A percentile compares a stretch with the other conserved stretches of the same genome.
Evolutionary conservation across 2,888 invertebrate genomes (phyloP).

Genomic region (Marronus borbonicus): DNA sequence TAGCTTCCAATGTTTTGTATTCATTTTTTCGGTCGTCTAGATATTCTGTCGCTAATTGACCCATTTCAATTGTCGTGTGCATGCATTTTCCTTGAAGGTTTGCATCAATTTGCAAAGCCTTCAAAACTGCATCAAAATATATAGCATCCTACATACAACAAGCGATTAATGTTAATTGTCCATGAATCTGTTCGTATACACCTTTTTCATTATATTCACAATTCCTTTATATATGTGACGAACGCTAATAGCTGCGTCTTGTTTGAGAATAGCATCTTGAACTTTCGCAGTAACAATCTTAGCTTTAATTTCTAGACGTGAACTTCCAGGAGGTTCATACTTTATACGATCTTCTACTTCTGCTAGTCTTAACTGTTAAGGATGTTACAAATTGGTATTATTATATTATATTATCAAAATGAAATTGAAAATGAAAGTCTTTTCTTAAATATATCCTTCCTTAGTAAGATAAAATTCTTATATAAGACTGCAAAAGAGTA

Average conservation of each 20-base stretch:
- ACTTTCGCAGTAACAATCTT: conserved; percentile 76
- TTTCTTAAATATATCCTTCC: too few species aligned
- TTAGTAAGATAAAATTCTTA: too few species aligned
- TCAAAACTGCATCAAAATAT: conserved; percentile 77
- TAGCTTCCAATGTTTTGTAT: conserved; percentile 74
- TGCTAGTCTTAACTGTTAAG: conserved; percentile 71
- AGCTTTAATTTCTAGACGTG: conserved; percentile 72
- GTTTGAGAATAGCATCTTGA: conserved; percentile 77
- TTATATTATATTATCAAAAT: too few species aligned
- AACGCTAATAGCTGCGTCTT: conserved; percentile 77
- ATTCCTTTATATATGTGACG: conserved; percentile 76
- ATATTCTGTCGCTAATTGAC: conserved; percentile 79
- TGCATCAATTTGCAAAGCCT: conserved; percentile 75
- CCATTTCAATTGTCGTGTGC: conserved; percentile 77
- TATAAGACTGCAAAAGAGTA: too few species aligned
- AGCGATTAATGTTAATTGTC: not conserved
- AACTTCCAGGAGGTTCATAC: conserved; percentile 71
- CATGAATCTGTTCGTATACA: not conserved
- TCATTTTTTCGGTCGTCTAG: conserved; percentile 77
- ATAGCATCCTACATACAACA: conserved; percentile 73
- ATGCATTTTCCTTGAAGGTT: conserved; percentile 76
- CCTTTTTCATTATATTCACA: conserved; percentile 77
- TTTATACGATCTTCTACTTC: conserved; percentile 73
- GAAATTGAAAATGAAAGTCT: too few species aligned
- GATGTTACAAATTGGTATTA: not conserved